phyloP scores from a whole-genome alignment of 2,113 vertebrate species.

The Hippocampus barbouri region DNA sequence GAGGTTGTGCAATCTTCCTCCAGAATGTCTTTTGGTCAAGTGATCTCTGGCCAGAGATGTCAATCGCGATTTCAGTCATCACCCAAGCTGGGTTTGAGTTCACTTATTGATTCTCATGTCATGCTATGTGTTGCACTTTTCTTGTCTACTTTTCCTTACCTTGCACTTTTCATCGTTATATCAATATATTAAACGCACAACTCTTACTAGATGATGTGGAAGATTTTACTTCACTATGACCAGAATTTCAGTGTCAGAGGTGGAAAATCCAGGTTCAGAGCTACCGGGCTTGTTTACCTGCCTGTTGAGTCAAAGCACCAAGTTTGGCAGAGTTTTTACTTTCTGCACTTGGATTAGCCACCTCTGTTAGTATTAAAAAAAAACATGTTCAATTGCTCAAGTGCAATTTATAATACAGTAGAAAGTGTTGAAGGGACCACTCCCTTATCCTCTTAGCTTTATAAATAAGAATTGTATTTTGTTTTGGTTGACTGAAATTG shows the following conservation, averaged over 20 bases:
- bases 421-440: neutral
- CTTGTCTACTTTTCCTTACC: constrained; percentile 14
- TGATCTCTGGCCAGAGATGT: constrained; percentile 12
- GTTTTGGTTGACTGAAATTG: constrained; percentile 3
- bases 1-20: constrained; percentile 28
- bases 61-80: neutral
- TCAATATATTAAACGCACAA: constrained; percentile 12
- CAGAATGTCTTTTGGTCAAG: constrained; percentile 46
- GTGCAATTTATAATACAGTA: neutral
- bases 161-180: constrained; percentile 39
- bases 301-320: too few species aligned
- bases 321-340: too few species aligned
- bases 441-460: neutral
- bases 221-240: neutral
- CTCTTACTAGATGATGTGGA: neutral
- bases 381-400: neutral
- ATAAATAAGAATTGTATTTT: constrained; percentile 11
- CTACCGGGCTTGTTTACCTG: too few species aligned
- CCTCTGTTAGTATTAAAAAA: neutral
- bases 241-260: constrained; percentile 6
- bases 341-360: too few species aligned
- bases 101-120: neutral
- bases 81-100: constrained; percentile 4
- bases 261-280: too few species aligned
- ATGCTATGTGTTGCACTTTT: constrained; percentile 25